Conservation (phyloP, 2,113 vertebrate species). For the Cyrtonyx montezumae region DNA sequence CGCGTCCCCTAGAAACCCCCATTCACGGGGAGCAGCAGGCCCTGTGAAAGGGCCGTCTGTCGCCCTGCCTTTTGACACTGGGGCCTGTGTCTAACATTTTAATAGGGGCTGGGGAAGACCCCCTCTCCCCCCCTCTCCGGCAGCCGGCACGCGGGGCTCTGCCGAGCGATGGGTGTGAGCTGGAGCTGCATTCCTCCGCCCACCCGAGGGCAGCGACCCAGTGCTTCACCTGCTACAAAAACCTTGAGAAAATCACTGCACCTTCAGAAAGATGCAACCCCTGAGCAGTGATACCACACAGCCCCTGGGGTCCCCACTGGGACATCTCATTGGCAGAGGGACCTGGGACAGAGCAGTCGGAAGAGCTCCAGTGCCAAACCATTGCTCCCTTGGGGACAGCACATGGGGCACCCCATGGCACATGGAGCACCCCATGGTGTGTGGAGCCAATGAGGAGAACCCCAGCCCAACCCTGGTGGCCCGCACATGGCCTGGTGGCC, state of each 20-base stretch:
- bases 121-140: not conserved
- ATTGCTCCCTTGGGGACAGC: not conserved
- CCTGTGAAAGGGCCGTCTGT: conserved; percentile 64
- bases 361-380: not conserved
- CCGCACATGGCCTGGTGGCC: not conserved
- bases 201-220: not conserved
- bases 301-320: not conserved
- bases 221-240: fast-evolving
- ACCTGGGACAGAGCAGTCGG: not conserved
- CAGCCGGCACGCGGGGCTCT: not conserved
- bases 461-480: not conserved
- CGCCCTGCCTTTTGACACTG: conserved; percentile 44
- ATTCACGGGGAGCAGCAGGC: conserved; percentile 67
- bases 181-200: not conserved
- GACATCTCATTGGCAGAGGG: not conserved
- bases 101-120: conserved; percentile 22
- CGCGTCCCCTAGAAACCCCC: conserved; percentile 68
- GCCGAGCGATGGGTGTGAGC: not conserved
- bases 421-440: not conserved
- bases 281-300: fast-evolving
- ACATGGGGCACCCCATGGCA: not conserved
- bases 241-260: not conserved
- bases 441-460: not conserved
- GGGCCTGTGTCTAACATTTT: conserved; percentile 65
- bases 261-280: fast-evolving